phyloP scores from a whole-genome alignment of 2,113 vertebrate genomes.

The Rhynchomys soricoides region DNA sequence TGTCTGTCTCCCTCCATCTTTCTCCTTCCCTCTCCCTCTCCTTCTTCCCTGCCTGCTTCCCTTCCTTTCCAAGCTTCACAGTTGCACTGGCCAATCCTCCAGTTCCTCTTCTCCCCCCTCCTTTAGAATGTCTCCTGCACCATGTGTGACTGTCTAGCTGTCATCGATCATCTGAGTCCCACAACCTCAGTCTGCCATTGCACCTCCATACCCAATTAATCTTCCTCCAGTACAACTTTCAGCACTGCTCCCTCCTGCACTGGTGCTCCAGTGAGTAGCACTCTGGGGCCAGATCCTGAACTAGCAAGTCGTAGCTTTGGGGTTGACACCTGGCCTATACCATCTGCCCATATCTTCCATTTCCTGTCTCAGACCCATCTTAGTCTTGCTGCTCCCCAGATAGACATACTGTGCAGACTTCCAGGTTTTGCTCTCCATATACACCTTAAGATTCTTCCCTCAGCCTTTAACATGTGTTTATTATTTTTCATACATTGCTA shows the following conservation, averaged over 20 bases:
- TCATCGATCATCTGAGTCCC: neutral
- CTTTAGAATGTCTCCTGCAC: neutral
- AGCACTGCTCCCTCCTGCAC: neutral
- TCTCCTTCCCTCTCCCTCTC: too few relatives aligned
- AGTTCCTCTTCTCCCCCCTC: neutral
- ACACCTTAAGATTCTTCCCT: slow-evolving; percentile 24
- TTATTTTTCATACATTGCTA: neutral
- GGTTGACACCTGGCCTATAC: neutral
- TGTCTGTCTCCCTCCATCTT: neutral
- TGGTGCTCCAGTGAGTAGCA: slow-evolving; percentile 33
- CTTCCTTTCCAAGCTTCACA: neutral
- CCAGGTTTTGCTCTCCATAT: neutral
- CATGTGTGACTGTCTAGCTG: neutral
- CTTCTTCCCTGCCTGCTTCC: neutral
- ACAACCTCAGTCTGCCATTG: neutral
- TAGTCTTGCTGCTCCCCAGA: neutral
- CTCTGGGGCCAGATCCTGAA: neutral
- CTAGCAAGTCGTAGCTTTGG: neutral
- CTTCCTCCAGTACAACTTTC: slow-evolving; percentile 37
- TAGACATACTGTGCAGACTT: neutral
- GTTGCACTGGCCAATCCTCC: neutral
- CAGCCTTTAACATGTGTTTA: neutral
- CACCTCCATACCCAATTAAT: neutral
- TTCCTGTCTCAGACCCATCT: neutral
- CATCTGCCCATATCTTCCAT: neutral